Percentiles rank a stretch among this genome's conserved stretches.
Evolutionary conservation across 1,140 invertebrate species (phyloP).

Genomic region (Aleiodes sp.): DNA sequence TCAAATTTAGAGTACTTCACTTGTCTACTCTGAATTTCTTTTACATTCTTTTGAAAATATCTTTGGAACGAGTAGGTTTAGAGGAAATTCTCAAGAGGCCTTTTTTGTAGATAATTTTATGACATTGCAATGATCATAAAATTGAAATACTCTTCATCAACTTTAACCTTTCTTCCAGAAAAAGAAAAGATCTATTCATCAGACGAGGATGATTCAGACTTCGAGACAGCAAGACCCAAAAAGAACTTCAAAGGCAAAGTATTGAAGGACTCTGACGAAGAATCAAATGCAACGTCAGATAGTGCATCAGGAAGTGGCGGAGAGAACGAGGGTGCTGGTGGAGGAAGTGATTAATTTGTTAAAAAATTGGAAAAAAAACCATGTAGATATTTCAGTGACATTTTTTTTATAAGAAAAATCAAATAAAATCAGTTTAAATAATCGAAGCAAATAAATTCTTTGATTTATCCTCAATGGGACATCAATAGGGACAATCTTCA

Average conservation of each 20-base stretch:
- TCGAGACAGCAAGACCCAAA: slow-evolving; percentile 80
- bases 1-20: slow-evolving; percentile 19
- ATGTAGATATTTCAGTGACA: neutral
- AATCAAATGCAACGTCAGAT: slow-evolving; percentile 61
- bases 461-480: slow-evolving; percentile 6
- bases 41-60: no score
- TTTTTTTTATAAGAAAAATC: neutral
- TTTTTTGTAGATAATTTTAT: no score
- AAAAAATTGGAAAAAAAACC: no score
- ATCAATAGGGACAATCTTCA: slow-evolving; percentile 29
- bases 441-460: neutral
- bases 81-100: no score
- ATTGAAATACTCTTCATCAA: no score
- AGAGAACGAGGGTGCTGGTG: slow-evolving; percentile 52
- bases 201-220: slow-evolving; percentile 89
- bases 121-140: no score
- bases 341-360: slow-evolving; percentile 30
- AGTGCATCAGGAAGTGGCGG: slow-evolving; percentile 56
- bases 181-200: slow-evolving; percentile 89
- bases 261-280: slow-evolving; percentile 84
- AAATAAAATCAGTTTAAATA: neutral
- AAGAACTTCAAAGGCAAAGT: slow-evolving; percentile 82
- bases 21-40: slow-evolving; percentile 13
- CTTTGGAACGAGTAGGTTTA: no score
- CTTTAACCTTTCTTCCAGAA: slow-evolving; percentile 59